Evolutionary conservation across 92 coral and sea anemone species (phyloP), one percentile per base, ranked within the genome.

Genomic region (Plumapathes pennacea): DNA sequence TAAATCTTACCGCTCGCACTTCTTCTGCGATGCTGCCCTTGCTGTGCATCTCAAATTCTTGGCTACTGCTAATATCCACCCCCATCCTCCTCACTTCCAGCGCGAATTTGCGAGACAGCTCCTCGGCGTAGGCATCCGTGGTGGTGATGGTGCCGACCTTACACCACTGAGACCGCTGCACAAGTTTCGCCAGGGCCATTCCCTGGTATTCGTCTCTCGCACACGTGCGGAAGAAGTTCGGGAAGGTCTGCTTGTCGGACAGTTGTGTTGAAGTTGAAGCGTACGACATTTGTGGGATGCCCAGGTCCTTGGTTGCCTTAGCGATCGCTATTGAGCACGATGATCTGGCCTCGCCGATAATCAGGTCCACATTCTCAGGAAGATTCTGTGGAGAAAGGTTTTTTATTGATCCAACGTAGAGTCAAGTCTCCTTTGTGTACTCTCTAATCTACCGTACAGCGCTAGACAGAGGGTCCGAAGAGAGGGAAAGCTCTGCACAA

Each of bases 281-380:
- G 76, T 94, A 94, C 0, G 99, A 94, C 55, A 94, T 88, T 38
- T 88, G 96, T 25, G 99, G 99, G 14, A 88, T 88, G 46, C 67
- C 57, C 42, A 70, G 89, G 34, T 74, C 72, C 50, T 80, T 62
- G 11, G 99, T 94, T 34, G 86, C 84, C 61, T 69, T 61, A 32
- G 99, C 83, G 25, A 94, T 94, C 6, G 99, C 95, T 28, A 88
- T 88, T 18, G 99, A 88, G 39, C 99, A 94, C 14, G 77, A 75
- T 31, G 99, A 94, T 11, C 99, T 43, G 41, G 99, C 99, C 55
- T 84, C 99, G 56, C 99, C 99, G 32, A 94, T 76, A 56, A 94
- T 88, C 57, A 94, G 66, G 77, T 84, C 90, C 20, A 79, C 74
- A 64, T 94, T 94, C 42, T 70, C 69, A 7, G 99, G 78, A 60